phyloP scores from a whole-genome alignment of 2,888 invertebrate species.

The Phrixothrix hirtus region DNA sequence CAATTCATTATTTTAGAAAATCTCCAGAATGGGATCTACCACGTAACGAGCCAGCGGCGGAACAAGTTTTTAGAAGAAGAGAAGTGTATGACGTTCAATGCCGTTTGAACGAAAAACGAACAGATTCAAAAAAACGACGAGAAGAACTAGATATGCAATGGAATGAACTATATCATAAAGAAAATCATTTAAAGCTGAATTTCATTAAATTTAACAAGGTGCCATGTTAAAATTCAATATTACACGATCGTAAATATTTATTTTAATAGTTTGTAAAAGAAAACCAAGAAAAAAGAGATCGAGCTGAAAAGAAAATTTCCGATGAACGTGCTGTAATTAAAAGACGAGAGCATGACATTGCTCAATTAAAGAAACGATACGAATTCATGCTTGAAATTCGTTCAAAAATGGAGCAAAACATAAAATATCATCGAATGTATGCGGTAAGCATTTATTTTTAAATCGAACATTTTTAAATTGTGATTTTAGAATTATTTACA shows the following conservation, averaged over 20 bases:
- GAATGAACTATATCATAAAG: constrained; percentile 60
- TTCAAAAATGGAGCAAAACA: constrained; percentile 62
- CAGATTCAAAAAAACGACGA: constrained; percentile 55
- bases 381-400: constrained; percentile 58
- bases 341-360: constrained; percentile 59
- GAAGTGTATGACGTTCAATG: constrained; percentile 60
- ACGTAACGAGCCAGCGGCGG: constrained; percentile 60
- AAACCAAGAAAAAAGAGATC: constrained; percentile 66
- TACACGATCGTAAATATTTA: constrained; percentile 3
- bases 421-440: constrained; percentile 63
- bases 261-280: constrained; percentile 62
- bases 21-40: constrained; percentile 67
- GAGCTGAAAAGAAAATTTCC: constrained; percentile 63
- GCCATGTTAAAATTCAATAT: constrained; percentile 1
- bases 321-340: constrained; percentile 60
- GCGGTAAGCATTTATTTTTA: constrained; percentile 51
- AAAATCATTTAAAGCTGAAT: constrained; percentile 60
- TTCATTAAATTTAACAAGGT: constrained; percentile 67
- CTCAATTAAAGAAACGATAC: constrained; percentile 58
- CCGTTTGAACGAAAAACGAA: constrained; percentile 56
- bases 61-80: constrained; percentile 61
- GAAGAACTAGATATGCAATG: constrained; percentile 60
- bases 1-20: constrained; percentile 53
- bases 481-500: constrained; percentile 61
- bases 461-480: neutral